A percentile compares a stretch with the other conserved stretches of the same genome.
Evolutionary conservation across 2,797 vertebrate species (phyloP).

Genomic region (Pterois miles): DNA sequence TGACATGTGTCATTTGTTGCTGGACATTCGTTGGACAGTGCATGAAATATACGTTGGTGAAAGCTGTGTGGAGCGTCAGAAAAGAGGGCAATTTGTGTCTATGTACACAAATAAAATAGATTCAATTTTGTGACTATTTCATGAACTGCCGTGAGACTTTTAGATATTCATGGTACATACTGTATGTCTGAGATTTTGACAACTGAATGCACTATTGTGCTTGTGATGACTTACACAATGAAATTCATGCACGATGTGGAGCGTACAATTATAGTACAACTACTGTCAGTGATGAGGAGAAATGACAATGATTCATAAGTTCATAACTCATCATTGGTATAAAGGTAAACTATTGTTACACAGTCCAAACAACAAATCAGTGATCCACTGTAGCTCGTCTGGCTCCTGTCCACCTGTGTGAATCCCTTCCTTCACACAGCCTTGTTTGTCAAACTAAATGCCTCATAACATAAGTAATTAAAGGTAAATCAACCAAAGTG

Average conservation of each 20-base stretch:
- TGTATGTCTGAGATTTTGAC: neutral
- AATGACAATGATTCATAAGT: neutral
- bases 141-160: too few species aligned
- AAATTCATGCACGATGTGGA: constrained; percentile 6
- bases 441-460: neutral
- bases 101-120: too few species aligned
- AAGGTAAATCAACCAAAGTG: neutral
- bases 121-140: too few species aligned
- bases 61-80: too few species aligned
- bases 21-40: too few species aligned
- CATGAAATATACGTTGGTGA: too few species aligned
- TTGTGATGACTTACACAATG: neutral
- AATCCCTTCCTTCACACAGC: neutral
- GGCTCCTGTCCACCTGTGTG: neutral
- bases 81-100: too few species aligned
- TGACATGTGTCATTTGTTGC: too few species aligned
- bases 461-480: neutral
- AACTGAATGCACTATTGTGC: constrained; percentile 4
- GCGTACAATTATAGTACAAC: constrained; percentile 10
- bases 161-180: too few species aligned
- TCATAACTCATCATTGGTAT: neutral
- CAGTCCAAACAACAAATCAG: neutral
- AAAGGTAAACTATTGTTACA: neutral
- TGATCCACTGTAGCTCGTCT: neutral
- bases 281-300: neutral